These are phyloP conservation scores for Centropyge bicolor DNA, from an alignment of 2,797 vertebrate genomes.

Conservation along the genomic window DNA sequence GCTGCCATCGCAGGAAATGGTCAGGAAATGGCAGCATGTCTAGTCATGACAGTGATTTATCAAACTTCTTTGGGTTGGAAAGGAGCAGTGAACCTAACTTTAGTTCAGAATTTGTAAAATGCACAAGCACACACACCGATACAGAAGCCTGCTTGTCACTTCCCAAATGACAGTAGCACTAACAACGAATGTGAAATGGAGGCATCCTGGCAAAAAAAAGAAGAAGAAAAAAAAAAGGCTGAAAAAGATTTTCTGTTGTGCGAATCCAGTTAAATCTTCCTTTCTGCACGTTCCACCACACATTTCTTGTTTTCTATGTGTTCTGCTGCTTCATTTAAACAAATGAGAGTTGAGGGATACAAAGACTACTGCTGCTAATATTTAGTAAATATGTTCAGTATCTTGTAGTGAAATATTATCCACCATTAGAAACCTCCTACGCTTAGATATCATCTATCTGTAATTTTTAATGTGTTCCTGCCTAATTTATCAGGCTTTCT, in stretches of 20 bases:
- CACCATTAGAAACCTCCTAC: not conserved
- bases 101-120: constrained; percentile 29
- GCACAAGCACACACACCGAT: not conserved
- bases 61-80: constrained; percentile 12
- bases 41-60: constrained; percentile 22
- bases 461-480: not conserved
- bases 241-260: not conserved
- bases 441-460: not conserved
- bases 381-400: not conserved
- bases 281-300: not conserved
- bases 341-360: not conserved
- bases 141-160: not conserved
- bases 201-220: not conserved
- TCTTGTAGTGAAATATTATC: not conserved
- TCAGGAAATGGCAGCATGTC: constrained; percentile 6
- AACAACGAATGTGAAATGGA: constrained; percentile 2
- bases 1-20: not conserved
- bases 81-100: constrained; percentile 35
- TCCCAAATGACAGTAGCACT: not conserved
- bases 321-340: not conserved
- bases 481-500: not conserved
- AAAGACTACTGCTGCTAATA: not conserved
- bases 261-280: constrained; percentile 11
- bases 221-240: not conserved
- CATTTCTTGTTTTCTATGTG: not conserved